Evolutionary conservation across 2,888 invertebrate species (phyloP), one percentile per base, ranked within the genome.

Genomic region (Lepidocyrtoides sp.): DNA sequence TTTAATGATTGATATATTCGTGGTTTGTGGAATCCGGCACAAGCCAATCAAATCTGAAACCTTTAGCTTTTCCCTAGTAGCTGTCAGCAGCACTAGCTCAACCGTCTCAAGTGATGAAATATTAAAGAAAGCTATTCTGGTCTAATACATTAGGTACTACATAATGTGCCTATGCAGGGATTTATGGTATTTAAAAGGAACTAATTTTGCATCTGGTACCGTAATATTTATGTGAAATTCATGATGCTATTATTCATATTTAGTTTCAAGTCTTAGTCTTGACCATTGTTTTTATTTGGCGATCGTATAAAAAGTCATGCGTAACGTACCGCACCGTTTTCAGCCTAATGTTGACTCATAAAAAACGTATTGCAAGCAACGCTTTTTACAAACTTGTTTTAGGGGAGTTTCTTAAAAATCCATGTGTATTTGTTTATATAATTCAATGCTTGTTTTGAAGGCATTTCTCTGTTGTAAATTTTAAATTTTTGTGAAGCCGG

Each of bases 281-380:
- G 75, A 51, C 77, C 48, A n/a, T 69, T 60, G 29, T 44, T 60
- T 60, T 41, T 77, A 77, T 41, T 44, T 77, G 44, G 17, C 20
- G 17, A 36, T 17, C 4, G 36, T 17, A 60, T 44, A 60, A 86
- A 86, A 86, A 86, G 77, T 86, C 77, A 77, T 86, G 86, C 77
- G 86, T 86, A 54, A 77, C 86, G 60, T 85, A n/a, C n/a, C n/a
- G n/a, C n/a, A 60, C 86, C 84, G 84, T 85, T 85, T 32, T 77
- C 17, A n/a, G 17, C 54, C 72, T n/a, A n/a, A n/a, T n/a, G n/a
- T n/a, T 69, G 69, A 51, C 44, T 83, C 48, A 79, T 79, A n/a
- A 48, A 32, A 32, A 79, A 29, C 79, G 32, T 54, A 23, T n/a
- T 8, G 60, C 12, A 23, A 75, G 44, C 20, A 44, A 69, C 36